phyloP scores from a whole-genome alignment of 2,113 vertebrate species.

The Lophotis ruficrista region DNA sequence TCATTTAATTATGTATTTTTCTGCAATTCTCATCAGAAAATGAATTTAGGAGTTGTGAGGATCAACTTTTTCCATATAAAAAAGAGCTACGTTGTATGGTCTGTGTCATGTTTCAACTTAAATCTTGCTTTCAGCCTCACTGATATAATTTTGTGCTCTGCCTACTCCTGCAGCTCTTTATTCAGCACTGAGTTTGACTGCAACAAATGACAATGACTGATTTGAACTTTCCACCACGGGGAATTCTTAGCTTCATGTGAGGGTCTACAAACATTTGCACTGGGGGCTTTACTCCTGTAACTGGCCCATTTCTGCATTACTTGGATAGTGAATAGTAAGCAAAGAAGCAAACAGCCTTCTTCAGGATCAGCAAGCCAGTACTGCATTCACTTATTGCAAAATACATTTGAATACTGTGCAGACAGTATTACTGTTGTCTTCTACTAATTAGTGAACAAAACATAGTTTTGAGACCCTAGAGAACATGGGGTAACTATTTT shows the following conservation, averaged over 20 bases:
- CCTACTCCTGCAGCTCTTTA: background rate
- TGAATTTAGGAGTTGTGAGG: background rate
- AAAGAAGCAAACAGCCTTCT: background rate
- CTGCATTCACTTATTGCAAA: background rate
- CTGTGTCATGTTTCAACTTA: background rate
- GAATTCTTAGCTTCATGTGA: background rate
- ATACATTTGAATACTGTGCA: background rate
- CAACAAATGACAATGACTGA: background rate
- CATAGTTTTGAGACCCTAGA: background rate
- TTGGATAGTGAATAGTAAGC: background rate
- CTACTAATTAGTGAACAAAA: background rate
- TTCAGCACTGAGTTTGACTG: background rate
- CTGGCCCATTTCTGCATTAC: background rate
- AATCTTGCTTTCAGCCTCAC: background rate
- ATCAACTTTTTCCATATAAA: background rate
- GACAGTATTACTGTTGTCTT: background rate
- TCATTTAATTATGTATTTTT: background rate
- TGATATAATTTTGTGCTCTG: background rate
- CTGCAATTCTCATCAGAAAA: background rate
- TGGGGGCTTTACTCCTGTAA: background rate
- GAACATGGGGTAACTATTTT: background rate
- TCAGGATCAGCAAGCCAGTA: background rate
- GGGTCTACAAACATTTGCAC: background rate
- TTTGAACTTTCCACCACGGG: background rate
- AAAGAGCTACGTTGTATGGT: background rate